phyloP scores from a whole-genome alignment of 2,113 vertebrate genomes.

The Centropus bengalensis region DNA sequence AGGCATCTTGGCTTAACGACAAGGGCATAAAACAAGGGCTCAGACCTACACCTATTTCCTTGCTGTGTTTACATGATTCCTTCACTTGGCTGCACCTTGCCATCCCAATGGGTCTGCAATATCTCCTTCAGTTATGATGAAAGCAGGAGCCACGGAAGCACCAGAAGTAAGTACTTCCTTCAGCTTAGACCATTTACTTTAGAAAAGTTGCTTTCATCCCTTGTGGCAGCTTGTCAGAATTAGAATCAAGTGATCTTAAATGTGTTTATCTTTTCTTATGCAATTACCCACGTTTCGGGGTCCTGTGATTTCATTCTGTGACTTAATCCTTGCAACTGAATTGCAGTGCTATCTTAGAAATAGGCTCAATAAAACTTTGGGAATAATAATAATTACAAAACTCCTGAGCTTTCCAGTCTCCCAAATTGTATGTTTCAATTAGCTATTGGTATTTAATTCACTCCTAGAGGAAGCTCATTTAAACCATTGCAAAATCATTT shows the following conservation, averaged over 20 bases:
- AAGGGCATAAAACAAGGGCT: background rate
- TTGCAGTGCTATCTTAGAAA: constrained; percentile 27
- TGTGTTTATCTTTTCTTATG: constrained; percentile 25
- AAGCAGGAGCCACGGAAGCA: background rate
- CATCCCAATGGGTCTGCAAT: background rate
- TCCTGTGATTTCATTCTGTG: constrained; percentile 13
- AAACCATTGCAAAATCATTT: background rate
- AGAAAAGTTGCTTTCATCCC: background rate
- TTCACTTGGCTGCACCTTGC: background rate
- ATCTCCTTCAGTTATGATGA: background rate
- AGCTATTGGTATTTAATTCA: constrained; percentile 39
- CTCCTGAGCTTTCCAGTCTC: constrained; percentile 38
- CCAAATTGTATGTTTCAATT: constrained; percentile 57
- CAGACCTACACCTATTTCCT: background rate
- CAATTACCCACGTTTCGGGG: background rate
- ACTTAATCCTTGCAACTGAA: constrained; percentile 14
- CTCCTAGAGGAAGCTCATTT: constrained; percentile 6
- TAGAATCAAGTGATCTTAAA: constrained; percentile 31
- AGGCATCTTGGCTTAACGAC: background rate
- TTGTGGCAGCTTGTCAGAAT: constrained; percentile 29
- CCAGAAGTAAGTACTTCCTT: background rate
- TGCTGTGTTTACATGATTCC: background rate
- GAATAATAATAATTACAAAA: constrained; percentile 63
- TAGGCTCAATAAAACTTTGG: constrained; percentile 12
- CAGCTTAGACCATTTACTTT: background rate